Evolutionary conservation across 2,797 vertebrate species (phyloP).

Genomic region (Spinibarbus caldwelli): DNA sequence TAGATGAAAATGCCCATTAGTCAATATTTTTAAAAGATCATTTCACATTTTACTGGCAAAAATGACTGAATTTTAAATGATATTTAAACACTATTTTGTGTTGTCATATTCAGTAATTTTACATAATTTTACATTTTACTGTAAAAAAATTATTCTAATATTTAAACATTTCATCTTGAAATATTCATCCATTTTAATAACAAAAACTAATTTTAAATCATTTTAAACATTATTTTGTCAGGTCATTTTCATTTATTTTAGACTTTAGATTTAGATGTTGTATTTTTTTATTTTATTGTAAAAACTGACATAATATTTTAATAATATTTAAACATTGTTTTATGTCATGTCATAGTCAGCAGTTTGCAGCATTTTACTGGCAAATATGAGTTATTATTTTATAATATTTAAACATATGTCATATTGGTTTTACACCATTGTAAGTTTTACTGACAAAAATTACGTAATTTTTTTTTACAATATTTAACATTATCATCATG

Average conservation of each 20-base stretch:
- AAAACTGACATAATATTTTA: neutral
- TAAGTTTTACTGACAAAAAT: neutral
- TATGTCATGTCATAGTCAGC: too few relatives aligned
- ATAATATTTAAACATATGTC: neutral
- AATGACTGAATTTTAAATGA: neutral
- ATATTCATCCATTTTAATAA: too few relatives aligned
- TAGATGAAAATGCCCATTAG: neutral
- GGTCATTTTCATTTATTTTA: neutral
- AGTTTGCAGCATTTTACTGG: neutral
- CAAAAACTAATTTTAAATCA: neutral
- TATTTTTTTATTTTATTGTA: neutral
- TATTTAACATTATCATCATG: neutral
- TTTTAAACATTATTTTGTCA: neutral
- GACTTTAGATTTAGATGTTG: neutral
- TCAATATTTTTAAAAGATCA: neutral
- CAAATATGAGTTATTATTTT: neutral
- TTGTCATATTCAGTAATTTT: neutral
- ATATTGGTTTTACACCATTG: neutral
- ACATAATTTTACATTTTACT: neutral
- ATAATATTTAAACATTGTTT: neutral
- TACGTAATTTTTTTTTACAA: neutral
- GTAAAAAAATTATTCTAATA: neutral
- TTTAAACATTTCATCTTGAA: neutral
- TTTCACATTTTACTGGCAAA: neutral
- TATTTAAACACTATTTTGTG: neutral